Evolutionary conservation across 2,797 vertebrate genomes (phyloP).

Genomic region (Arvicola amphibius): DNA sequence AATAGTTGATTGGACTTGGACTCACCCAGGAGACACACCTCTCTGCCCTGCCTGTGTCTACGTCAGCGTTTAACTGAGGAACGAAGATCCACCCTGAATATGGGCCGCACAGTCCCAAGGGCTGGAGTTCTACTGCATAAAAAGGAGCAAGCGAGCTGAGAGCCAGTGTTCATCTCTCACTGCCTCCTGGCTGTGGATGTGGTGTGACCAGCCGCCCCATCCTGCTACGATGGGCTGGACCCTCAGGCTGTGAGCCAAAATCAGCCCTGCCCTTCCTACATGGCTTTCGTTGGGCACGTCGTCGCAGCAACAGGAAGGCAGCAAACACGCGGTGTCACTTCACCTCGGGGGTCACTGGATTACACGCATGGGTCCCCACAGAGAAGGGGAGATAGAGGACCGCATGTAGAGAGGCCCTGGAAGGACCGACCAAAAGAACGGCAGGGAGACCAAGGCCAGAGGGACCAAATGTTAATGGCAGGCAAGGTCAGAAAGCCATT

Average conservation of each 20-base stretch:
- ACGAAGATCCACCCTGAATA: neutral
- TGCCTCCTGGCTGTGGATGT: neutral
- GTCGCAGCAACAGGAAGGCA: neutral
- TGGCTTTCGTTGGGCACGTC: neutral
- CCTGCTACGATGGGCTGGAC: neutral
- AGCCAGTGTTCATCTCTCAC: neutral
- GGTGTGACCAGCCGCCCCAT: neutral
- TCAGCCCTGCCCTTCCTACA: neutral
- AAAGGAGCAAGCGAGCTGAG: neutral
- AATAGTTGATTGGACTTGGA: neutral
- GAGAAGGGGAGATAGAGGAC: neutral
- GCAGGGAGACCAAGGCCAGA: neutral
- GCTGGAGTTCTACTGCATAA: no score
- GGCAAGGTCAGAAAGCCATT: neutral
- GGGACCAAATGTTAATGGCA: neutral
- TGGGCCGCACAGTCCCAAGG: neutral
- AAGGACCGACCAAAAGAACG: no score
- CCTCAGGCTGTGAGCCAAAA: neutral
- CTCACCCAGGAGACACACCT: neutral
- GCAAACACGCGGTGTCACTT: fast-evolving
- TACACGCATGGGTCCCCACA: neutral
- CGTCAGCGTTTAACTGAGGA: fast-evolving
- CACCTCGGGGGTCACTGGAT: fast-evolving
- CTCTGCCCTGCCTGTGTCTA: neutral
- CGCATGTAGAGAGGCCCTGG: neutral